Evolutionary conservation across 2,888 invertebrate genomes (phyloP).

Genomic region (Erpobdella octoculata): DNA sequence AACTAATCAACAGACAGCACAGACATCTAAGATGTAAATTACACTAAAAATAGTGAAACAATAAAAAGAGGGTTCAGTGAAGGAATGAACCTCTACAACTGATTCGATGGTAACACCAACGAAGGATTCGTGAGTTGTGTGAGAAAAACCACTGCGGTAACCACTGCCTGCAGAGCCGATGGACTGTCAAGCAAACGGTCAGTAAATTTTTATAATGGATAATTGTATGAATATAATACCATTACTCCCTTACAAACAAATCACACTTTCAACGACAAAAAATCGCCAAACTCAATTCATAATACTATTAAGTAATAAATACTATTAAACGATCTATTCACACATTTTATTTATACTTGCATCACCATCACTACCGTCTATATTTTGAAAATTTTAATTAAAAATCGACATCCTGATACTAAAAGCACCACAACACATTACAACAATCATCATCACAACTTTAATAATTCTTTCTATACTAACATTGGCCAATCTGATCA

Average conservation of each 20-base stretch:
- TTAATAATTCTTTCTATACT: conserved; percentile 23
- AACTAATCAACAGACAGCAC: too few species aligned
- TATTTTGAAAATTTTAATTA: too few species aligned
- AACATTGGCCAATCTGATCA: conserved; percentile 44
- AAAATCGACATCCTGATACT: too few species aligned
- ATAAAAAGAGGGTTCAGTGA: neutral
- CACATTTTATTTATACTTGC: too few species aligned
- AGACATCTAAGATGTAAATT: too few species aligned
- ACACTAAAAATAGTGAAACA: too few species aligned
- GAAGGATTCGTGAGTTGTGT: conserved; percentile 58
- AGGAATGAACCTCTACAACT: conserved; percentile 53
- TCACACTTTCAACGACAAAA: neutral
- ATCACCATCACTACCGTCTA: too few species aligned
- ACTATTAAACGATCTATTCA: too few species aligned
- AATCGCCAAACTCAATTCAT: neutral
- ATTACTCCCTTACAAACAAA: neutral
- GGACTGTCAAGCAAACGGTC: neutral
- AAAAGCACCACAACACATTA: too few species aligned
- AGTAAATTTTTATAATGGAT: neutral
- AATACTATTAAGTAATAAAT: too few species aligned
- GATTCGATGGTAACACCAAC: conserved; percentile 57
- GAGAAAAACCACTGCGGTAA: conserved; percentile 50
- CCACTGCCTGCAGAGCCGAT: conserved; percentile 33
- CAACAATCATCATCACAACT: neutral
- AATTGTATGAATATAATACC: too few species aligned